Evolutionary conservation across 2,113 vertebrate genomes (phyloP).

Genomic region (Forbesichthys papilliferus): DNA sequence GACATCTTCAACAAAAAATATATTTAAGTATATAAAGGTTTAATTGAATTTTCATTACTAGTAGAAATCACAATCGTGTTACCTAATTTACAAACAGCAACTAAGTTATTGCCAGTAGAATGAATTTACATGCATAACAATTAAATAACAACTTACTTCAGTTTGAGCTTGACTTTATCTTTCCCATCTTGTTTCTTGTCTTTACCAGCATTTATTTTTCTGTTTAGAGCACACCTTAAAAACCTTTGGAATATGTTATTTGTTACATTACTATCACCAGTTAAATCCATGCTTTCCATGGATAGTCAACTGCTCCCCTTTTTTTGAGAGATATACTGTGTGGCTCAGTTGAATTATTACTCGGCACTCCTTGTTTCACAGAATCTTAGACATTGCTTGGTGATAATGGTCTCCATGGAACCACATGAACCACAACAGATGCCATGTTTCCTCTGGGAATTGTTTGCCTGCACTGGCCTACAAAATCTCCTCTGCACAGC

Average conservation of each 20-base stretch:
- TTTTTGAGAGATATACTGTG: too few species aligned
- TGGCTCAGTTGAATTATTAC: conserved; percentile 12
- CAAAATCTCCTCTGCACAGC: conserved; percentile 2
- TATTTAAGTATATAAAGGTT: too few species aligned
- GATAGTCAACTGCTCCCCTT: too few species aligned
- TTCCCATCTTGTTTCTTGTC: conserved; percentile 39
- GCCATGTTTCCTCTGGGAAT: conserved; percentile 51
- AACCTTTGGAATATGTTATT: conserved; percentile 66
- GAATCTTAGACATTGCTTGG: conserved; percentile 32
- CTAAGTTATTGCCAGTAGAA: background rate
- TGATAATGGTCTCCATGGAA: conserved; percentile 71
- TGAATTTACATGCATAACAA: background rate
- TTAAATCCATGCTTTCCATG: conserved; percentile 41
- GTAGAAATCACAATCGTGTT: too few species aligned
- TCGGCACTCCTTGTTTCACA: conserved; percentile 44
- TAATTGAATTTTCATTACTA: too few species aligned
- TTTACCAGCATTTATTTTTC: conserved; percentile 41
- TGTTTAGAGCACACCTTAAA: conserved; percentile 49
- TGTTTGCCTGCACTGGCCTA: conserved; percentile 8
- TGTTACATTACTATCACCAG: background rate
- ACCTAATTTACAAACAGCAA: background rate
- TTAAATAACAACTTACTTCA: conserved; percentile 61
- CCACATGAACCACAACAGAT: conserved; percentile 54
- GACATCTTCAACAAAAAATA: too few species aligned
- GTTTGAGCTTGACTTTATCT: conserved; percentile 28